Percentiles rank a stretch among this genome's conserved stretches.
These are phyloP conservation scores for Arctocebus calabarensis DNA, from an alignment of 2,797 vertebrate genomes.

Conservation along the genomic window DNA sequence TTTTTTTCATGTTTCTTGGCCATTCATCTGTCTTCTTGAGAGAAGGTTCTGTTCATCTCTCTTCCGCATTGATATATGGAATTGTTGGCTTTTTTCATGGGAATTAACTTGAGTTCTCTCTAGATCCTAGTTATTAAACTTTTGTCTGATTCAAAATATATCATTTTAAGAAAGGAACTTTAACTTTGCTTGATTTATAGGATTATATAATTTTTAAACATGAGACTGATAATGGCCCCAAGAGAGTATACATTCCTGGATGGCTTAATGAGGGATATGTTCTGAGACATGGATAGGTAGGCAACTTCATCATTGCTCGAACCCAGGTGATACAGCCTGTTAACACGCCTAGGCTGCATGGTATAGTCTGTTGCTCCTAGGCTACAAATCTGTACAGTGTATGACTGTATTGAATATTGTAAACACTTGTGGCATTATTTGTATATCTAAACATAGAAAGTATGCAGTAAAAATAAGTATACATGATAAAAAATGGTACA, in stretches of 20 bases:
- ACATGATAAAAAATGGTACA: not conserved
- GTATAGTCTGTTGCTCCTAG: not conserved
- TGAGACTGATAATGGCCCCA: not conserved
- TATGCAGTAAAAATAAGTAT: not conserved
- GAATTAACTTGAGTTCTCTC: too few species aligned
- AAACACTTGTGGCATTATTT: not conserved
- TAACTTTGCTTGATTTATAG: conserved; percentile 50
- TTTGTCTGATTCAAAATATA: too few species aligned
- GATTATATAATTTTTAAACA: conserved; percentile 49
- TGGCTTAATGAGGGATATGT: not conserved
- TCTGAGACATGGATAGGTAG: not conserved
- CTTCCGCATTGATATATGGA: too few species aligned
- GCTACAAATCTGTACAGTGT: not conserved
- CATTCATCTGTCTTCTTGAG: too few species aligned
- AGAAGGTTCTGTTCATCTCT: too few species aligned
- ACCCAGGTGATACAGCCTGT: not conserved
- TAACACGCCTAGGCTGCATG: not conserved
- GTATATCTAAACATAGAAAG: not conserved
- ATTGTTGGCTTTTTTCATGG: too few species aligned
- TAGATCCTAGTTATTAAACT: too few species aligned
- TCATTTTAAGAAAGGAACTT: conserved; percentile 51
- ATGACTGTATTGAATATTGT: too few species aligned
- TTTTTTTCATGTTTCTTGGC: too few species aligned
- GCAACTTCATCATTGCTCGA: not conserved
- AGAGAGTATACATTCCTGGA: not conserved